Percentiles rank a stretch among this genome's conserved stretches.
phyloP scores from a whole-genome alignment of 1,140 invertebrate genomes.

The Brachionus sp. region DNA sequence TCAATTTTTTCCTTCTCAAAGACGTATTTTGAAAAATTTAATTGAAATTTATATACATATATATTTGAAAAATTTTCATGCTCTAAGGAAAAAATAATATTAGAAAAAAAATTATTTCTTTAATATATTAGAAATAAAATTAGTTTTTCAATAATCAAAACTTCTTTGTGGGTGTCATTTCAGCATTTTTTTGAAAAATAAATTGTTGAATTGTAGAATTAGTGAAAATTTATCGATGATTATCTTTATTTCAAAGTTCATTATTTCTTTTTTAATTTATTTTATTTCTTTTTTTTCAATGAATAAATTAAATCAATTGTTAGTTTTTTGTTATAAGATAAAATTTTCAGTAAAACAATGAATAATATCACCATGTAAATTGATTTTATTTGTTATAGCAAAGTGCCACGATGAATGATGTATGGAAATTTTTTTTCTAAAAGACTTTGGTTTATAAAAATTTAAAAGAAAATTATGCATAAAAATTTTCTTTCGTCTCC shows the following conservation, averaged over 20 bases:
- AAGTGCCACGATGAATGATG: background rate
- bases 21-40: too few relatives aligned
- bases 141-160: too few relatives aligned
- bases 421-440: background rate
- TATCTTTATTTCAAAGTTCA: background rate
- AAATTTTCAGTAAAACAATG: background rate
- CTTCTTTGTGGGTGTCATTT: too few relatives aligned
- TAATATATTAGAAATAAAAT: too few relatives aligned
- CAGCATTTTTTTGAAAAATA: too few relatives aligned
- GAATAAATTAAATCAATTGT: background rate
- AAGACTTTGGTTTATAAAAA: background rate
- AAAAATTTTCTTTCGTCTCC: background rate
- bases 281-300: background rate
- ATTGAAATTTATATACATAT: too few relatives aligned
- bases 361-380: background rate
- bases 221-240: background rate
- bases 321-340: background rate
- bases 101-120: too few relatives aligned
- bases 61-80: too few relatives aligned
- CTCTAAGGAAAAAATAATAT: too few relatives aligned
- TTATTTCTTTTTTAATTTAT: background rate
- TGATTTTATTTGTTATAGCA: background rate
- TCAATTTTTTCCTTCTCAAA: too few relatives aligned
- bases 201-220: too few relatives aligned
- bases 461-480: background rate